Percentiles rank a stretch among this genome's conserved stretches.
Conservation (phyloP, 2,113 vertebrate genomes). For the Colinus virginianus region DNA sequence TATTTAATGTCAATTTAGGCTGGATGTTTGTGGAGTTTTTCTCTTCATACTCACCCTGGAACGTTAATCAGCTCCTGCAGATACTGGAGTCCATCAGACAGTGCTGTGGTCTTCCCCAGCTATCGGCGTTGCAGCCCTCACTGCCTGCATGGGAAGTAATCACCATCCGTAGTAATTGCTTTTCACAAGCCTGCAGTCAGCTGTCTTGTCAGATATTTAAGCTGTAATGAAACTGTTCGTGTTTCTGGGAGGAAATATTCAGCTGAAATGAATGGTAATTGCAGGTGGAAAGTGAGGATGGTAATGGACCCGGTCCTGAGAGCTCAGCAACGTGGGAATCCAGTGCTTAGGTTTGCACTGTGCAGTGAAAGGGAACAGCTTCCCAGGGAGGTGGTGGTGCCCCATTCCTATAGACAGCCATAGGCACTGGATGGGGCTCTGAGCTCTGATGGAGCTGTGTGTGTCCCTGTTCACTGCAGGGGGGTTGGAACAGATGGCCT, state of each 20-base stretch:
- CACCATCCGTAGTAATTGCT: slow-evolving; percentile 79
- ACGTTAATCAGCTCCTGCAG: slow-evolving; percentile 72
- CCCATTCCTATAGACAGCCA: too few relatives aligned
- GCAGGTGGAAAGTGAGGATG: not conserved
- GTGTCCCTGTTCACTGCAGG: too few relatives aligned
- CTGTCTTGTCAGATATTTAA: slow-evolving; percentile 75
- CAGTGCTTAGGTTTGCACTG: not conserved
- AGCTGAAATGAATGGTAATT: slow-evolving; percentile 20
- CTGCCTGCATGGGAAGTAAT: slow-evolving; percentile 68
- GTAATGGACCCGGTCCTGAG: not conserved
- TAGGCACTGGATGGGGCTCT: too few relatives aligned
- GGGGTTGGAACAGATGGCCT: too few relatives aligned
- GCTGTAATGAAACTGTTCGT: slow-evolving; percentile 69
- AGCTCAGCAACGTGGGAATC: not conserved
- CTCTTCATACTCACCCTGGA: slow-evolving; percentile 26
- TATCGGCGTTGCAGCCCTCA: not conserved
- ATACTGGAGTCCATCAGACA: slow-evolving; percentile 35
- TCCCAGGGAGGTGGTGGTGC: too few relatives aligned
- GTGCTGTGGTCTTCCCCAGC: slow-evolving; percentile 27
- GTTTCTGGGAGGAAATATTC: slow-evolving; percentile 36
- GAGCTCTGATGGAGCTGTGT: too few relatives aligned
- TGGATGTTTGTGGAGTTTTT: slow-evolving; percentile 13
- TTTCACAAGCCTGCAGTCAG: slow-evolving; percentile 66
- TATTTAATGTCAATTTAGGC: slow-evolving; percentile 75
- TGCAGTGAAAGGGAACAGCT: too few relatives aligned